Evolutionary conservation across 2,888 invertebrate genomes (phyloP), one percentile per base, ranked within the genome.

Genomic region (Polylopha cassiicola): DNA sequence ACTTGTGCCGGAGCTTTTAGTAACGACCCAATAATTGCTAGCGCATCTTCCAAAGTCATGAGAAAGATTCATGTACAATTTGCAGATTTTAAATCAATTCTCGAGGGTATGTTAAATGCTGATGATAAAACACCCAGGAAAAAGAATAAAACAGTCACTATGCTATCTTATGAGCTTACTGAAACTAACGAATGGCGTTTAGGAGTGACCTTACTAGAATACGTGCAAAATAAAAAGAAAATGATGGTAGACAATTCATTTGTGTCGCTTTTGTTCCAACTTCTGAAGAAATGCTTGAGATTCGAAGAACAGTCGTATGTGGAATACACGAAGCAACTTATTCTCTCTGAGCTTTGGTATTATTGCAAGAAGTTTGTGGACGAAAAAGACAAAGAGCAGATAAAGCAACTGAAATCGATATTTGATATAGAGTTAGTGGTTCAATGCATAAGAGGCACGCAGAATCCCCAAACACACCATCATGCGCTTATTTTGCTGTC

Each of bases 401-500:
- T 87, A 2, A 75, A 81, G 28, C 58, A 85, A 3, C 69, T 87
- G 0, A 86, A 87, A 37, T 73, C 80, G 5, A 61, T 89, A 13
- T 86, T 88, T 39, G 90, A 93, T 48, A 90, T 95, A 21, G 95
- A 95, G 53, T 61, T 92, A 15, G 88, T 95, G 2, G 95, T 98
- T 0, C 93, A 95, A 54, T 97, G 96, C 58, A 92, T 99, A 34
- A 88, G 98, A 49, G 91, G 92, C 2, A 95, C 97, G 0, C 92
- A 93, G 61, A 97, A 97, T 74, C 97, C 97, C 0, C 97, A 98
- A 75, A 97, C 98, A 0, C 98, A 99, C 63, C 94, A 98, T 58
- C 95, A 97, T 58, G 96, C 98, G 0, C 80, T 99, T 37, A 86
- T 96, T 16, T 86, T 98, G 1, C 84, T 99, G 1, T 90, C 94